These are phyloP conservation scores for Cynopterus sphinx DNA, from an alignment of 2,797 vertebrate species.

Conservation along the genomic window DNA sequence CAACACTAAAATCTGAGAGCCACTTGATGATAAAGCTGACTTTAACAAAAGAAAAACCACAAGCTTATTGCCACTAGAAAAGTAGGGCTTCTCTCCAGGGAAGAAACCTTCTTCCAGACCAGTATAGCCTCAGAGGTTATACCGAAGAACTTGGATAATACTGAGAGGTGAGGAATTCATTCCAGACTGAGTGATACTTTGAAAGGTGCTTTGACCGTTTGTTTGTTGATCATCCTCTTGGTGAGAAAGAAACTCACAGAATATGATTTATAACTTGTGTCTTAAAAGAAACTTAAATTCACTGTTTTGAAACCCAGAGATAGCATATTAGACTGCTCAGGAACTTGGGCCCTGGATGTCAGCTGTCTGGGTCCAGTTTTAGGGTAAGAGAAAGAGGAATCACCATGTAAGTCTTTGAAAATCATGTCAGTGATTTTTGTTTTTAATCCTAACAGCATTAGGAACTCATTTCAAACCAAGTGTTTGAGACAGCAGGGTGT, in stretches of 20 bases:
- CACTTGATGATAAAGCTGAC: background rate
- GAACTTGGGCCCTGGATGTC: background rate
- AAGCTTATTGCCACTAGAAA: background rate
- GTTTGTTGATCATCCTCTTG: background rate
- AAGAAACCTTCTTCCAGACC: background rate
- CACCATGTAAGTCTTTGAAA: background rate
- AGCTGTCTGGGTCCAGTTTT: background rate
- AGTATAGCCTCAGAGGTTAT: background rate
- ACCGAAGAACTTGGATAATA: background rate
- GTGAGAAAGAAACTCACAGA: conserved; percentile 18
- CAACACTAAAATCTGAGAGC: background rate
- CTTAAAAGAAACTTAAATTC: background rate
- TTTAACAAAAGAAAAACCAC: background rate
- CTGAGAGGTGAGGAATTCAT: background rate
- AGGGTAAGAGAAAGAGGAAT: background rate
- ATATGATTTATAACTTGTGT: background rate
- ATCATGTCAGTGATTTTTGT: background rate
- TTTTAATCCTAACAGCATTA: background rate
- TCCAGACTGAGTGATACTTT: background rate
- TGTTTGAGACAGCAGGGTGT: background rate
- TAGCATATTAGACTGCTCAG: background rate
- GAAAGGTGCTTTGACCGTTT: background rate
- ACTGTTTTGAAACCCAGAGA: background rate
- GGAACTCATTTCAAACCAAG: background rate
- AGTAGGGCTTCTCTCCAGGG: background rate